A percentile compares a stretch with the other conserved stretches of the same genome.
phyloP scores from a whole-genome alignment of 2,888 invertebrate species.

The Sarcophaga subvicina region DNA sequence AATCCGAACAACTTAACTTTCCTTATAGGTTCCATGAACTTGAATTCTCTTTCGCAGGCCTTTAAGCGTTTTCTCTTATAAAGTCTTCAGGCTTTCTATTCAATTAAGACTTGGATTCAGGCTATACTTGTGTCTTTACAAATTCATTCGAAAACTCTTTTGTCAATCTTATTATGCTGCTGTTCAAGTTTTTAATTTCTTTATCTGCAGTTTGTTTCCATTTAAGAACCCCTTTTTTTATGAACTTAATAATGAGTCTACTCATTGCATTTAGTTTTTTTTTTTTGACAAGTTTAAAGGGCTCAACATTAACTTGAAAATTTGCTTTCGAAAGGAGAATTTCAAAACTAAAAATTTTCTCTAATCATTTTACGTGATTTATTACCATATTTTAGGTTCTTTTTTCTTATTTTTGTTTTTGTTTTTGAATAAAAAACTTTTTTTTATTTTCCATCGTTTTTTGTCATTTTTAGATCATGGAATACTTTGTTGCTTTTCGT shows the following conservation, averaged over 20 bases:
- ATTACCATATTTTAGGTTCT: constrained; percentile 34
- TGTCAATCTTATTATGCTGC: no score
- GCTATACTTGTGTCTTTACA: no score
- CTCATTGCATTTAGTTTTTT: neutral
- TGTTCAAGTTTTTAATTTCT: no score
- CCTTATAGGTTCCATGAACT: no score
- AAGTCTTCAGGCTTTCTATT: no score
- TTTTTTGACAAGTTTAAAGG: neutral
- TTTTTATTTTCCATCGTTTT: neutral
- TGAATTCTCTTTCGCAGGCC: no score
- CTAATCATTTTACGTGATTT: constrained; percentile 54
- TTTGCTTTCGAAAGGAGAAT: neutral
- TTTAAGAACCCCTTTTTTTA: no score
- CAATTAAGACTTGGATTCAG: no score
- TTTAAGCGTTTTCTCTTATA: no score
- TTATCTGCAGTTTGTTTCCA: no score
- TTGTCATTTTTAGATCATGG: neutral
- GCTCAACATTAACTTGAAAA: neutral
- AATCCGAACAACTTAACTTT: no score
- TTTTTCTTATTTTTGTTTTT: neutral
- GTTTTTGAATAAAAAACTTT: neutral
- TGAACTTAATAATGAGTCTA: neutral
- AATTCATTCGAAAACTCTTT: no score
- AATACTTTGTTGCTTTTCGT: constrained; percentile 2
- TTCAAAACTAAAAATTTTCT: constrained; percentile 16